A percentile compares a stretch with the other conserved stretches of the same genome.
Conservation (phyloP, 2,888 invertebrate genomes). For the Orchesella flavescens region DNA sequence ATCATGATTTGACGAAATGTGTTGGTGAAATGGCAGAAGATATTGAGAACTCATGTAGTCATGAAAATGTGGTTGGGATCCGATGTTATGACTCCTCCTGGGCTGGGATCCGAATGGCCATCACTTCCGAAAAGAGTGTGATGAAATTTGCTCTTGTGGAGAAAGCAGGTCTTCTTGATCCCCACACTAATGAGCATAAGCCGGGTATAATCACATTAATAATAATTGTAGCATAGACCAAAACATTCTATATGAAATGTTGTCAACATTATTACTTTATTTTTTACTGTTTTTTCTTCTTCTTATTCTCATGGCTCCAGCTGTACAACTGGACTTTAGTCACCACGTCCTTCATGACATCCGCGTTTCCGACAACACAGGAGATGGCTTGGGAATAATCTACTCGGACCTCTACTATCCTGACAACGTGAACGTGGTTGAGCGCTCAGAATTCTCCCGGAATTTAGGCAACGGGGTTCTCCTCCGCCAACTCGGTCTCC, state of each 20-base stretch:
- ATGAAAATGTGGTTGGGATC: constrained; percentile 89
- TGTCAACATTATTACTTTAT: background rate
- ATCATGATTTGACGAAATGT: constrained; percentile 91
- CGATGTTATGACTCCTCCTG: constrained; percentile 92
- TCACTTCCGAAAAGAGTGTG: constrained; percentile 88
- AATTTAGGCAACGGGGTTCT: constrained; percentile 92
- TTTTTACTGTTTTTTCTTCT: background rate
- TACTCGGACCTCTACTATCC: constrained; percentile 95
- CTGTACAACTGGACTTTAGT: constrained; percentile 84
- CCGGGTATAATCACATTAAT: constrained; percentile 76
- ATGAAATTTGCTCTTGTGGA: constrained; percentile 91
- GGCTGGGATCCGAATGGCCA: constrained; percentile 94
- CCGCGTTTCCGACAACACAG: constrained; percentile 87
- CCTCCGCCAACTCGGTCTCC: constrained; percentile 89
- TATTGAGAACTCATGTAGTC: constrained; percentile 91
- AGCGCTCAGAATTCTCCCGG: constrained; percentile 87
- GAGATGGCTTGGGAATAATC: constrained; percentile 93
- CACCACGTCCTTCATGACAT: constrained; percentile 76
- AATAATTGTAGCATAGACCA: background rate
- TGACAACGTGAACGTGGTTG: constrained; percentile 85
- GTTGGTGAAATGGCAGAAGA: constrained; percentile 83
- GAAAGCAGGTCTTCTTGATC: constrained; percentile 85
- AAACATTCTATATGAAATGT: background rate
- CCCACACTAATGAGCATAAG: constrained; percentile 85
- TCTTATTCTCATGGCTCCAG: constrained; percentile 74